These are phyloP conservation scores for Prunella himalayana DNA, from an alignment of 2,113 vertebrate species.

Conservation along the genomic window DNA sequence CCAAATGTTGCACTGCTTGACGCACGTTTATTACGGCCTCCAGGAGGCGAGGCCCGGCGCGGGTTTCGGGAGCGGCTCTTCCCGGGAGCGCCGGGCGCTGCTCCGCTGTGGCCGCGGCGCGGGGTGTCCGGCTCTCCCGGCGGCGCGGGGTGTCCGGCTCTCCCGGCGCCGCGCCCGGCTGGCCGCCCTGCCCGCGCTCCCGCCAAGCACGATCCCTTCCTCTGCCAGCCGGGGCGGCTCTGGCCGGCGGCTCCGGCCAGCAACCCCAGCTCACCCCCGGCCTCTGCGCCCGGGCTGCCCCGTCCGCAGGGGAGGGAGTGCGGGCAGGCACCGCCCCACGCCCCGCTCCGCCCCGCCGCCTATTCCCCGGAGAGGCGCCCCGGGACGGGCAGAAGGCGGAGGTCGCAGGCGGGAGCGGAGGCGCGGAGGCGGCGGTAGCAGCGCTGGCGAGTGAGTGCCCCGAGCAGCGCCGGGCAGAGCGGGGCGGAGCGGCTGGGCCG, in stretches of 20 bases:
- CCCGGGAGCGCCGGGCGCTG: background rate
- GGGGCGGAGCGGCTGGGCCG: background rate
- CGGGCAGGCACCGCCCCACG: background rate
- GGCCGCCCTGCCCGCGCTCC: background rate
- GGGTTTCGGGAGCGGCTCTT: background rate
- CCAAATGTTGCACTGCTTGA: fast-evolving
- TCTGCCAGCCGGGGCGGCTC: background rate
- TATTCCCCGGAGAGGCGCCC: background rate
- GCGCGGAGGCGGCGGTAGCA: background rate
- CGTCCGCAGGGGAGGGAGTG: background rate
- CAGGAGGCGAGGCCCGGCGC: background rate
- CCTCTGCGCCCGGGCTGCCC: background rate
- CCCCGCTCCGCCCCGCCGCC: background rate
- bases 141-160: background rate
- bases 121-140: background rate
- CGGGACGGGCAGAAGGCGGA: background rate
- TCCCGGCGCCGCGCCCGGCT: background rate
- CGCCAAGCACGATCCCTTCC: background rate
- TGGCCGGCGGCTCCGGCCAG: fast-evolving
- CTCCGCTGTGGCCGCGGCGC: background rate
- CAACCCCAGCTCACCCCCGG: background rate
- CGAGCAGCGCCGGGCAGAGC: background rate
- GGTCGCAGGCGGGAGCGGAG: background rate
- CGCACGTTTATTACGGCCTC: fast-evolving
- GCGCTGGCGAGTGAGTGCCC: background rate